These are phyloP conservation scores for Panopea generosa DNA, from an alignment of 2,888 invertebrate species.

Conservation along the genomic window DNA sequence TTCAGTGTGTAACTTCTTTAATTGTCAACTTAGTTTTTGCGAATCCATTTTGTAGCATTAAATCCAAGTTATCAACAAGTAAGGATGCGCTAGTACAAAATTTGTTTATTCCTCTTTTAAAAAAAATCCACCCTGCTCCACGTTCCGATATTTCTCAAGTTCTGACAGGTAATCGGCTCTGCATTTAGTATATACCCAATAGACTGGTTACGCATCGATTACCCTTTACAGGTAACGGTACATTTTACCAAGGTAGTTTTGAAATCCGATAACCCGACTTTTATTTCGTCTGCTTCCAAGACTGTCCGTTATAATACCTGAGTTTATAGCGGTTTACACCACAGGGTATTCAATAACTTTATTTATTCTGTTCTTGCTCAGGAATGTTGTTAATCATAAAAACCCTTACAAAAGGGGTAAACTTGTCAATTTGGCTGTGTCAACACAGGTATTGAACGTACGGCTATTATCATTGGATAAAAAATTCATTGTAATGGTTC, in stretches of 20 bases:
- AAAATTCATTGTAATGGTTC: not conserved
- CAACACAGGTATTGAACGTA: not conserved
- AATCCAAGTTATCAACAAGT: no score
- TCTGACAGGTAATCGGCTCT: constrained; percentile 20
- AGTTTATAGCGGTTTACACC: constrained; percentile 1
- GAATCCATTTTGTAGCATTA: no score
- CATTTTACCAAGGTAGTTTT: not conserved
- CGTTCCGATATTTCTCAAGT: constrained; percentile 8
- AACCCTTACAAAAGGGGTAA: not conserved
- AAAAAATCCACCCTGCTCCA: constrained; percentile 7
- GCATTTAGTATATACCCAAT: constrained; percentile 8
- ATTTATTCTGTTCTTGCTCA: constrained; percentile 25
- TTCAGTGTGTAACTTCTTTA: no score
- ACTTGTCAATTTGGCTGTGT: constrained; percentile 22
- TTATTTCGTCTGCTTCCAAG: constrained; percentile 6
- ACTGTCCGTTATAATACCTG: constrained; percentile 4
- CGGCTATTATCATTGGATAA: constrained; percentile 18
- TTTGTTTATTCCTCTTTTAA: no score
- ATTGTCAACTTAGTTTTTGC: not conserved
- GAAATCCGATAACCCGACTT: constrained; percentile 42
- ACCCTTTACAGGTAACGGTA: constrained; percentile 23
- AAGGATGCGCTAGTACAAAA: no score
- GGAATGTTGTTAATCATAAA: constrained; percentile 24
- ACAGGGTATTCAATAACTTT: constrained; percentile 19
- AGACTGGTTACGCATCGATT: constrained; percentile 26